phyloP scores from a whole-genome alignment of 2,797 vertebrate species.

The Spinus pinus region DNA sequence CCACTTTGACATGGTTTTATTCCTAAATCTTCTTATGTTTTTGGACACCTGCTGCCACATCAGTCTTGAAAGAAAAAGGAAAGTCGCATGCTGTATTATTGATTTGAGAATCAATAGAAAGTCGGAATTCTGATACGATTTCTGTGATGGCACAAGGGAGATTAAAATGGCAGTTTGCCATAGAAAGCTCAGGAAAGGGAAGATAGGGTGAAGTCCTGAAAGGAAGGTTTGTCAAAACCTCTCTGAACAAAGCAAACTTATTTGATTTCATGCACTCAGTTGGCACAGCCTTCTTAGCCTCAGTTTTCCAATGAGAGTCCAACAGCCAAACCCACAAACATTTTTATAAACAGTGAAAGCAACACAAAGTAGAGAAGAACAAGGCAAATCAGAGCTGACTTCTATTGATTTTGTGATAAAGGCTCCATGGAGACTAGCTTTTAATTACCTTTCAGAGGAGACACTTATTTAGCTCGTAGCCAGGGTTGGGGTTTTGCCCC shows the following conservation, averaged over 20 bases:
- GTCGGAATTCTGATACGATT: not conserved
- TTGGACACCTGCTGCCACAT: not conserved
- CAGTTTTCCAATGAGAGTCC: not conserved
- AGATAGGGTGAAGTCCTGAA: not conserved
- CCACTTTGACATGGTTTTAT: not conserved
- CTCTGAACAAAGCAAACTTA: not conserved
- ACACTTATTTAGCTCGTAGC: not conserved
- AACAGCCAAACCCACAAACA: not conserved
- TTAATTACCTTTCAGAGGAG: conserved; percentile 41
- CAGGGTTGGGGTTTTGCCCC: not conserved
- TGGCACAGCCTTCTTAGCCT: not conserved
- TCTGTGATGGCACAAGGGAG: not conserved
- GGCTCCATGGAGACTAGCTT: conserved; percentile 30
- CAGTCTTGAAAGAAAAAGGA: not conserved
- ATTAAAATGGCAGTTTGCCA: not conserved
- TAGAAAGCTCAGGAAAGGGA: not conserved
- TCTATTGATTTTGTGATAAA: conserved; percentile 62
- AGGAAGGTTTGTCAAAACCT: not conserved
- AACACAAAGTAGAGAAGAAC: not conserved
- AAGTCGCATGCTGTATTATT: not conserved
- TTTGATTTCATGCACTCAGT: not conserved
- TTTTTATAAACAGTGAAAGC: conserved; percentile 38
- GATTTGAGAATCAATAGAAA: not conserved
- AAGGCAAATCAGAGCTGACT: conserved; percentile 20
- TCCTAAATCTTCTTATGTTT: not conserved